Conservation (phyloP, 2,113 vertebrate genomes). For the Nothoprocta perdicaria region DNA sequence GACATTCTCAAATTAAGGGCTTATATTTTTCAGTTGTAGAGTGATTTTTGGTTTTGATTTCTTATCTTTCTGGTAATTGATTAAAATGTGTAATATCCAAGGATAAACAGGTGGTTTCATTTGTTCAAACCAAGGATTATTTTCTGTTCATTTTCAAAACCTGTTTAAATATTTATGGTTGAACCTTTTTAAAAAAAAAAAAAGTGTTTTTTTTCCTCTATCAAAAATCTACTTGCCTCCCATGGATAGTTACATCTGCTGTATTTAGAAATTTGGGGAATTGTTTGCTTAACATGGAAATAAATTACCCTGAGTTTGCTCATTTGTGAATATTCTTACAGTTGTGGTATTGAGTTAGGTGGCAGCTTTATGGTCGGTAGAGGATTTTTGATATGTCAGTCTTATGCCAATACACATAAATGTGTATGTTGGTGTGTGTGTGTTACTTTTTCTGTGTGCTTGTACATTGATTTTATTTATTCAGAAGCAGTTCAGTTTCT, state of each 20-base stretch:
- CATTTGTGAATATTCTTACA: background rate
- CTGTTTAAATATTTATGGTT: background rate
- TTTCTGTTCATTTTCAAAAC: background rate
- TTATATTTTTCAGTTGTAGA: background rate
- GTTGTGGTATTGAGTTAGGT: conserved; percentile 23
- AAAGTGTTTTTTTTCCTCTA: background rate
- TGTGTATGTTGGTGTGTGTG: background rate
- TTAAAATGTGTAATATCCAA: background rate
- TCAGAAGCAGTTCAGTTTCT: background rate
- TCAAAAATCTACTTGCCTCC: background rate
- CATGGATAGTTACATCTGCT: background rate
- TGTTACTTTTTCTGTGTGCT: background rate
- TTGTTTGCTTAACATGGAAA: conserved; percentile 31
- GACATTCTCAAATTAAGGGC: background rate
- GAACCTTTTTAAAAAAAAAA: background rate
- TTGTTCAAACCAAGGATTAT: background rate
- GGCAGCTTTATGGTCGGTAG: background rate
- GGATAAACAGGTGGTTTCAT: background rate
- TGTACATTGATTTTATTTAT: conserved; percentile 4
- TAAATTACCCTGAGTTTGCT: conserved; percentile 40
- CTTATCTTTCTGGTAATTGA: background rate
- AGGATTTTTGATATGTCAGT: background rate
- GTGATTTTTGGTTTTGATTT: background rate
- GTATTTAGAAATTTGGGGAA: background rate
- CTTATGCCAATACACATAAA: background rate